phyloP scores from a whole-genome alignment of 2,113 vertebrate genomes.

The Coreoperca whiteheadi region DNA sequence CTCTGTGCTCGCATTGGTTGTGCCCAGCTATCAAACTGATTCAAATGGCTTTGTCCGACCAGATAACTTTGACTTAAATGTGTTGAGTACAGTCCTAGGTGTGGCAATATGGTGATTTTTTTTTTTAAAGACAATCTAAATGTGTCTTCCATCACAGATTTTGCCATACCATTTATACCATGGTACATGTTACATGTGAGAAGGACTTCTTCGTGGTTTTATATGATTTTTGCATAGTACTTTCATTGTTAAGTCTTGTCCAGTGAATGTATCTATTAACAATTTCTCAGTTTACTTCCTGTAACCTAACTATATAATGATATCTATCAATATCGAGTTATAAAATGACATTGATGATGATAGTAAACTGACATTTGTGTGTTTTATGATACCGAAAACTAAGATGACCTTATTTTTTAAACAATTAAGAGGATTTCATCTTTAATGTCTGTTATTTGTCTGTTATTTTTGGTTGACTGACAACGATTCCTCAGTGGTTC shows the following conservation, averaged over 20 bases:
- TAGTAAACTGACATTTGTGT: too few relatives aligned
- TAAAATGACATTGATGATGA: background rate
- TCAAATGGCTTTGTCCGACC: background rate
- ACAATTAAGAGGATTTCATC: background rate
- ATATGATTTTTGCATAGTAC: background rate
- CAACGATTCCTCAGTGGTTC: slow-evolving; percentile 1
- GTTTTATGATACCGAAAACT: background rate
- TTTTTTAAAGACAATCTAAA: background rate
- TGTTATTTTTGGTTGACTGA: slow-evolving; percentile 14
- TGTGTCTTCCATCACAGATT: background rate
- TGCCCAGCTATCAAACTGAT: background rate
- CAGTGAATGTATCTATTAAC: background rate
- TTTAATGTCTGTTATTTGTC: background rate
- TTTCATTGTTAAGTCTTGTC: background rate
- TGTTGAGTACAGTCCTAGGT: too few relatives aligned
- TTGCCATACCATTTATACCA: background rate
- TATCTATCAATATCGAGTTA: background rate
- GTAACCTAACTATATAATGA: background rate
- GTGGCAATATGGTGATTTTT: background rate
- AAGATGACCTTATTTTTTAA: background rate
- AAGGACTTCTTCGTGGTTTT: background rate
- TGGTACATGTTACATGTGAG: background rate
- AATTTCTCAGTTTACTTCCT: background rate
- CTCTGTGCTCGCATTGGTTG: background rate
- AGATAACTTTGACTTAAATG: background rate